Conservation (phyloP, 2,888 invertebrate genomes). For the Heliconius erato region DNA sequence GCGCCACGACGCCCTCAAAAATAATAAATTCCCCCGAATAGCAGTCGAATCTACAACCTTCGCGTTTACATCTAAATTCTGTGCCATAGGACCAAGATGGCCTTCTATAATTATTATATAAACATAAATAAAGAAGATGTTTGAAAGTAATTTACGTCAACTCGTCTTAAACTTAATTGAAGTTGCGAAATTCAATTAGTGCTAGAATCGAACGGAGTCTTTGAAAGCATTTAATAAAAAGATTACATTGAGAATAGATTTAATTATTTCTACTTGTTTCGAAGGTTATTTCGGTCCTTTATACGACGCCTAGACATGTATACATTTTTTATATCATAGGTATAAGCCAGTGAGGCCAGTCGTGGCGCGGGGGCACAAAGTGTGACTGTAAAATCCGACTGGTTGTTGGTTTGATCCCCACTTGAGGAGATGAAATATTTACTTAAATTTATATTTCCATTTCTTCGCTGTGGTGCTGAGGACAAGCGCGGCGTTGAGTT, state of each 20-base stretch:
- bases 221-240: slow-evolving; percentile 35
- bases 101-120: not conserved
- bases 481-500: no score
- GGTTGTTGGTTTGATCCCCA: no score
- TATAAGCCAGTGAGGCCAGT: no score
- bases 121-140: slow-evolving; percentile 30
- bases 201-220: slow-evolving; percentile 36
- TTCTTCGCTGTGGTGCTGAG: no score
- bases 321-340: not conserved
- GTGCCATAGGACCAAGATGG: not conserved
- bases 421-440: no score
- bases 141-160: slow-evolving; percentile 53
- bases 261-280: not conserved
- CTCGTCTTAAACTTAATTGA: slow-evolving; percentile 41
- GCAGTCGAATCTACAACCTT: no score
- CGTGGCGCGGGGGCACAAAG: no score
- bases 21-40: no score
- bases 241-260: slow-evolving; percentile 13
- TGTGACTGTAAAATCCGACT: no score
- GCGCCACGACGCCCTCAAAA: no score
- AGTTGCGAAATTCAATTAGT: slow-evolving; percentile 44
- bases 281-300: not conserved
- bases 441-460: no score
- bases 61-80: not conserved
- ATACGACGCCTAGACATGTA: not conserved